These are phyloP conservation scores for Diachasma alloeum DNA, from an alignment of 1,140 invertebrate species.

Conservation along the genomic window DNA sequence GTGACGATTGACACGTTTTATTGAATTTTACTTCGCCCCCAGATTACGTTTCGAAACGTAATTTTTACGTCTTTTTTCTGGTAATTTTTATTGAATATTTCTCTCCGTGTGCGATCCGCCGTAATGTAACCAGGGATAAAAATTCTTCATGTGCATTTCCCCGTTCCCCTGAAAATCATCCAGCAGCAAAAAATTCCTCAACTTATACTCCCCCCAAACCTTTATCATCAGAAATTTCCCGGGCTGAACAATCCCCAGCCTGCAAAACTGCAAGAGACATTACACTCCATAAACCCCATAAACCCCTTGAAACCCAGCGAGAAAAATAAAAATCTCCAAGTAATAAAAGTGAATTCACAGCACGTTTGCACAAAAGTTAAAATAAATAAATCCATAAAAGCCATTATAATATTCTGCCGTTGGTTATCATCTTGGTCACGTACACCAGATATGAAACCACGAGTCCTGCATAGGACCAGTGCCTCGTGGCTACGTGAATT, in stretches of 20 bases:
- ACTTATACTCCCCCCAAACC: not conserved
- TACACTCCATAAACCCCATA: not conserved
- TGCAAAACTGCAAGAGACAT: not conserved
- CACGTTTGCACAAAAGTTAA: constrained; percentile 5
- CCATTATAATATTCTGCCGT: not conserved
- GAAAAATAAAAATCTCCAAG: not conserved
- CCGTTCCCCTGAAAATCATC: not conserved
- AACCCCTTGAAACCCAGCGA: not conserved
- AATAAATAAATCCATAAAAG: constrained; percentile 5
- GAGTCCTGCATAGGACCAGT: not conserved
- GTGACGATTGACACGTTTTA: too few species aligned
- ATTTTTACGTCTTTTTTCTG: too few species aligned
- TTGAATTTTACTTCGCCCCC: too few species aligned
- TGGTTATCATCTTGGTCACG: constrained; percentile 9
- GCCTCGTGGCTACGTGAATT: not conserved
- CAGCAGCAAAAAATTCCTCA: not conserved
- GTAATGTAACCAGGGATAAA: not conserved
- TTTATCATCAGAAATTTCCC: not conserved
- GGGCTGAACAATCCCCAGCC: not conserved
- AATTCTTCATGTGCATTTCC: not conserved
- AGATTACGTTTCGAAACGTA: too few species aligned
- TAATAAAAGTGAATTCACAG: not conserved
- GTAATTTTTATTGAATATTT: too few species aligned
- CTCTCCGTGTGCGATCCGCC: too few species aligned
- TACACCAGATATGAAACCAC: not conserved